Conservation (phyloP, 2,888 invertebrate genomes). For the Caenorhabditis wallacei region DNA sequence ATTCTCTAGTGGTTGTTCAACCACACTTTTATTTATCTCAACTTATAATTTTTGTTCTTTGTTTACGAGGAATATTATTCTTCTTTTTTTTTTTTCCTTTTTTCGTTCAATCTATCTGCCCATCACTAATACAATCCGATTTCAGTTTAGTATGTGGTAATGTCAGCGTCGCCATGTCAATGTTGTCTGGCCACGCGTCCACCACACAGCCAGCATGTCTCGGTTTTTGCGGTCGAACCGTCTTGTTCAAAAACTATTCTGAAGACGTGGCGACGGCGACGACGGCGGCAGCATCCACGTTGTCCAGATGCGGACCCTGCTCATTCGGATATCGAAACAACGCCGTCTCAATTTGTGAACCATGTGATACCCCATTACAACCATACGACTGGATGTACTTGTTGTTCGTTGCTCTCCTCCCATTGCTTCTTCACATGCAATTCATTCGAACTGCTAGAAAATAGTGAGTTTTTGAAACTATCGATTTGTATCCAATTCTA, state of each 20-base stretch:
- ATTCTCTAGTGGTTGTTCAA: conserved; percentile 9
- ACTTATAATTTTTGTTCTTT: neutral
- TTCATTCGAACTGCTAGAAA: conserved; percentile 87
- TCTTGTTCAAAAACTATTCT: conserved; percentile 43
- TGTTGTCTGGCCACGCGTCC: conserved; percentile 60
- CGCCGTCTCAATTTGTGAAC: conserved; percentile 65
- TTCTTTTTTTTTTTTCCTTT: too few species aligned
- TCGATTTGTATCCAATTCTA: neutral
- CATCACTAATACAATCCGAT: conserved; percentile 1
- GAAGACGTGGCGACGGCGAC: conserved; percentile 27
- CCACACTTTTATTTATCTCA: conserved; percentile 2
- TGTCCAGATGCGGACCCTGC: conserved; percentile 70
- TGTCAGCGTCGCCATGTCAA: conserved; percentile 60
- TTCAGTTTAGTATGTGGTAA: conserved; percentile 64
- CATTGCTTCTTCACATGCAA: conserved; percentile 93
- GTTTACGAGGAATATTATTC: neutral
- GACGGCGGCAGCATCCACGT: conserved; percentile 8
- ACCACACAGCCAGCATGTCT: conserved; percentile 62
- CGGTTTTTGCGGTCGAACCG: conserved; percentile 69
- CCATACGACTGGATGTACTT: conserved; percentile 85
- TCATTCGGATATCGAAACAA: conserved; percentile 74
- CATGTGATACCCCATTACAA: conserved; percentile 70
- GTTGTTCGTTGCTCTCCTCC: conserved; percentile 93
- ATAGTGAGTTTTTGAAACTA: conserved; percentile 41
- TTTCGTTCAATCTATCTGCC: neutral